Base-by-base conservation (phyloP, 2,797 vertebrate species). In the Sebastes reedi region DNA sequence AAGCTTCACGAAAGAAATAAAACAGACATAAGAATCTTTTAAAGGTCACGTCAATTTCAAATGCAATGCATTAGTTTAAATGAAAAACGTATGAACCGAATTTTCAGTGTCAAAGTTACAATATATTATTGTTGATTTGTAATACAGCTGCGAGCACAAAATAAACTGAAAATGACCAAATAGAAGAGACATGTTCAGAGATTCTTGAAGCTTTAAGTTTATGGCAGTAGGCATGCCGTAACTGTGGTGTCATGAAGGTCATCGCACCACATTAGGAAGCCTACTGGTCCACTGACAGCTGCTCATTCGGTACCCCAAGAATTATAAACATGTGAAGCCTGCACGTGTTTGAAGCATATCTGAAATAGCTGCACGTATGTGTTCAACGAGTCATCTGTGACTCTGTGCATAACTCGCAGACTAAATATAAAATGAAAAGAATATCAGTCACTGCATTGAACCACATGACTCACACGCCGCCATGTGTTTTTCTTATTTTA, bases 381-480 rank as follows among this genome's bases (percentile, higher is more conserved):
- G 65, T 87, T 83, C 59, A 80, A 83, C 67, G 73, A 69, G 25
- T 78, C 80, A 82, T 73, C 65, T 83, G 74, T 83, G 81, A 82
- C 50, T 59, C 24, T 22, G 60, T 61, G 67, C 71, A 84, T 75
- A 82, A 76, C 74, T 88, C 16, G 2, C 22, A 60, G 69, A 72
- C 86, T 92, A 92, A 91, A 93, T 92, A 89, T 91, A 91, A 87
- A 85, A 79, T 71, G 50, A 87, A 82, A 85, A 56, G 67, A 3
- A 70, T 62, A 42, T 82, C 58, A 71, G 4, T 62, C 36, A 13
- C 12, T 61, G 81, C 72, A 67, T 30, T 67, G 65, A 67, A 72
- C 56, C 69, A 30, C 70, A 18, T 16, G 54, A 32, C n/a, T 30
- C 55, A 11, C 29, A n/a, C 1, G 75, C 74, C 56, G 61, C 68